A percentile compares a stretch with the other conserved stretches of the same genome.
Conservation (phyloP, 2,797 vertebrate genomes). For the Pseudochirops cupreus region DNA sequence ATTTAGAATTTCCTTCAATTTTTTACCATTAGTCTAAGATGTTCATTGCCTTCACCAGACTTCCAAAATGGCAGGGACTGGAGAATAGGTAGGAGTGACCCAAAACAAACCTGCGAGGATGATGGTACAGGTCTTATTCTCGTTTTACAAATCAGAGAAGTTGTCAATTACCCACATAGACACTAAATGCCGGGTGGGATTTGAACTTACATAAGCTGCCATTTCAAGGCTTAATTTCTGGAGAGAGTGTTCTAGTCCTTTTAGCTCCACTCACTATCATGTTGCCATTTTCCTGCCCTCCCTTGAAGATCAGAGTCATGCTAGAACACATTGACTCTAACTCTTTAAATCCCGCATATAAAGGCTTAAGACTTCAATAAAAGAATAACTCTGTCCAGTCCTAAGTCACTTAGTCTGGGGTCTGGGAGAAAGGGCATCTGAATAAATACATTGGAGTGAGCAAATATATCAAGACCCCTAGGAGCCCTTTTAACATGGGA, state of each 20-base stretch:
- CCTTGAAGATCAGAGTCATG: not conserved
- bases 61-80: not conserved
- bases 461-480: not conserved
- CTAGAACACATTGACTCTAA: not conserved
- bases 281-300: not conserved
- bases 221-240: not conserved
- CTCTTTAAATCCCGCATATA: not conserved
- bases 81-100: too few relatives aligned
- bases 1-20: too few relatives aligned
- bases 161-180: not conserved
- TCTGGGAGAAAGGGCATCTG: not conserved
- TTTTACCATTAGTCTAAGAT: too few relatives aligned
- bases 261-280: not conserved
- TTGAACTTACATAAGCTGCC: not conserved
- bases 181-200: not conserved
- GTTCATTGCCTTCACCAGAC: too few relatives aligned
- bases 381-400: not conserved
- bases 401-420: not conserved
- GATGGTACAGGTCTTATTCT: not conserved
- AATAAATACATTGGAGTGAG: not conserved
- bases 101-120: too few relatives aligned
- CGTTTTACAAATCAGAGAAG: not conserved
- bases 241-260: not conserved
- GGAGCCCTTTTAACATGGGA: not conserved
- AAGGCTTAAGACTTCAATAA: slow-evolving; percentile 4